Base-by-base conservation (phyloP, 2,797 vertebrate species). In the Graptemys geographica region DNA sequence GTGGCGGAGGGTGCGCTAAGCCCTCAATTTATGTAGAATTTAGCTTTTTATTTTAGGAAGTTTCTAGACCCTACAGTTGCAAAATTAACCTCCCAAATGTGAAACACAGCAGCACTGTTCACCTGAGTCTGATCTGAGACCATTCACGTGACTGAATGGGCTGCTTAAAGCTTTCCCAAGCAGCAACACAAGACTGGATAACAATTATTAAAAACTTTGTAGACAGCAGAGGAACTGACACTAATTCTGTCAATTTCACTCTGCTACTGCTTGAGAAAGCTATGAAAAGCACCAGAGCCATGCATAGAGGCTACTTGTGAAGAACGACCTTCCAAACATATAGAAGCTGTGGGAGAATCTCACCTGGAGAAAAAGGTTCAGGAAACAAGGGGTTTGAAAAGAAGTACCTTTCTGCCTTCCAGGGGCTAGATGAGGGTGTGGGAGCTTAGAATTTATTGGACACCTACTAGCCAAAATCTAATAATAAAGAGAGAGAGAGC, bases 401-500 rank as follows among this genome's bases (percentile, higher is more conserved):
- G 53, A 2, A 47, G 56, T 72, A 91, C 79, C 91, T 49, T 83
- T 83, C 87, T 90, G 5, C 76, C 83, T 82, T 84, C 16, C 88
- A 95, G 93, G 94, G 94, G 92, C 92, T 0, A 90, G 81, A 92
- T 2, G 44, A 7, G 88, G 92, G 88, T 87, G 81, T 88, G 83
- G 72, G 93, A 81, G 37, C 19, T 41, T 41, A 23, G 37, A 41
- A 23, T 11, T 6, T 41, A 19, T 41, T 72, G 69, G 10, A 72
- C 8, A 72, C 69, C 69, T 72, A 41, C 9, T 41, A 37, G 10
- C 37, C 19, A 72, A 72, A 72, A 72, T 41, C 65, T 25, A 41
- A 72, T 37, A 41, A 41, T 41, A 31, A 11, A 59, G 10, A 56
- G 8, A 56, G 85, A 65, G 18, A 8, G 52, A 5, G 11, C 5